Base-by-base conservation (phyloP, 1,140 invertebrate genomes). In the Polypedilum vanderplanki region DNA sequence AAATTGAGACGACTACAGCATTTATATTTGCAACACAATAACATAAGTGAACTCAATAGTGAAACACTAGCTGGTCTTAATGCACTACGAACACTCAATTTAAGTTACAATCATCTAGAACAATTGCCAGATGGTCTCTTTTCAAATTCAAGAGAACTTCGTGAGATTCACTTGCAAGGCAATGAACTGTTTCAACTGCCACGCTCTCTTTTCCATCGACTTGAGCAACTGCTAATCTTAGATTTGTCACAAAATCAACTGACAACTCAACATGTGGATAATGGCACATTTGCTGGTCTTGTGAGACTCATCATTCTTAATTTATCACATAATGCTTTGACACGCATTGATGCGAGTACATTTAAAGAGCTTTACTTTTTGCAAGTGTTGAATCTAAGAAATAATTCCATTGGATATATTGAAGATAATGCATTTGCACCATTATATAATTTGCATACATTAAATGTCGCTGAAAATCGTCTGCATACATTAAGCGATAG, bases 311-410 rank as follows among this genome's bases (percentile, higher is more conserved):
- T 90, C 75, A 86, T 90, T 73, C 82, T 92, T 74, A 88, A 91
- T 81, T 82, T 92, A 75, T 89, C 88, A 40, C 86, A 88, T 78
- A 92, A 92, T 79, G 84, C 85, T 65, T 79, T 92, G 46, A 87
- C 86, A 17, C 83, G 87, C 41, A 85, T 92, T 41, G 86, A 89
- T 17, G 83, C 86, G n/a, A 86, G 86, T 74, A 89, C 88, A 77
- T 94, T 95, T 80, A 89, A 89, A 79, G 91, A 93, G 79, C 85
- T 94, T 74, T 92, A 92, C 81, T 92, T 90, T 75, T 82, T 95
- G 77, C 92, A 95, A 84, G 90, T 93, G 77, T 85, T 95, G 12
- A 90, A 91, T 80, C 83, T 95, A 76, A 88, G 89, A 78, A 89
- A 93, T 81, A 95, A 95, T 80, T 86, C 89, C 74, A 88, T 95